phyloP scores from a whole-genome alignment of 2,888 invertebrate genomes.

The Shargacucullia verbasci region DNA sequence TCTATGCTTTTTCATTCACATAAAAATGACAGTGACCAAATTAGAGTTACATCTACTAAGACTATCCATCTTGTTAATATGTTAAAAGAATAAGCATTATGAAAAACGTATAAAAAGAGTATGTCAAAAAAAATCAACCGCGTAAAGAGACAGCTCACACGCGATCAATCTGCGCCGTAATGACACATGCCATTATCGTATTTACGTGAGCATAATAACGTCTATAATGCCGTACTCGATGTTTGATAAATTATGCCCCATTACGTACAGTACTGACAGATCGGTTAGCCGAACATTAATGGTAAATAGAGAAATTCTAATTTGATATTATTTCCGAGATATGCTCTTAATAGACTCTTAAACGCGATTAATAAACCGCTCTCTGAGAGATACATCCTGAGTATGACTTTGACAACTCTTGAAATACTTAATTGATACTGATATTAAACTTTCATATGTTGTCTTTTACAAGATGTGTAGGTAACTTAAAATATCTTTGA shows the following conservation, averaged over 20 bases:
- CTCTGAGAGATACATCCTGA: too few species aligned
- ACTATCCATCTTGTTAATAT: too few species aligned
- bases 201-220: constrained; percentile 47
- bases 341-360: constrained; percentile 2
- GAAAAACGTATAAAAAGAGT: background rate
- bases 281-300: constrained; percentile 14
- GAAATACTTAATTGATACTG: too few species aligned
- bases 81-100: background rate
- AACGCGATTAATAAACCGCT: background rate
- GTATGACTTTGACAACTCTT: too few species aligned
- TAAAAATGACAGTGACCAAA: too few species aligned
- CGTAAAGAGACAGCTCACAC: constrained; percentile 23
- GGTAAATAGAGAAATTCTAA: background rate
- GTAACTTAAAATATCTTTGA: too few species aligned
- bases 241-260: constrained; percentile 37
- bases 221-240: constrained; percentile 38
- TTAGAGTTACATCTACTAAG: too few species aligned
- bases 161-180: constrained; percentile 44
- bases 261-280: constrained; percentile 19
- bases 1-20: too few species aligned
- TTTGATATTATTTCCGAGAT: background rate
- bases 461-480: too few species aligned
- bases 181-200: constrained; percentile 50
- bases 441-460: too few species aligned
- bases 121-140: constrained; percentile 19